Evolutionary conservation across 2,888 invertebrate species (phyloP).

Genomic region (Galeruca laticollis): DNA sequence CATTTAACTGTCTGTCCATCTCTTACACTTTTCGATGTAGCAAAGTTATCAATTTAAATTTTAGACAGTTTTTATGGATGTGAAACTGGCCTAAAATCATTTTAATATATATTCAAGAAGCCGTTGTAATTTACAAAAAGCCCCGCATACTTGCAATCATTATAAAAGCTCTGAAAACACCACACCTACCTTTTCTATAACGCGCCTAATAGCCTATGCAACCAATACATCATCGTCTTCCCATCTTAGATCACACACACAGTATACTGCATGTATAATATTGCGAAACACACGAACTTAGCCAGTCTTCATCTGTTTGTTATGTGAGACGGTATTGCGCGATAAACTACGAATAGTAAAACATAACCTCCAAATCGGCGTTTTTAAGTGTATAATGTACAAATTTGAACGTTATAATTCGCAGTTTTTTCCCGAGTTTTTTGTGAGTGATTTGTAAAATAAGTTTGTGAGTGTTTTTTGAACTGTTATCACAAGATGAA

Average conservation of each 20-base stretch:
- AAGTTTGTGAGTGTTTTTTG: conserved; percentile 34
- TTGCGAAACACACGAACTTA: conserved; percentile 30
- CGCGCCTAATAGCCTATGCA: conserved; percentile 44
- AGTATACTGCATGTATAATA: neutral
- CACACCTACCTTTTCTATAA: conserved; percentile 34
- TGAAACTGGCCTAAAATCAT: conserved; percentile 6
- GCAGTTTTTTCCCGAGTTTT: conserved; percentile 29
- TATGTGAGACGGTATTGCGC: conserved; percentile 41
- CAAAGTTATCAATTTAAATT: too few species aligned
- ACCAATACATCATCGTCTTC: conserved; percentile 44
- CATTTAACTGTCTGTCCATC: too few species aligned
- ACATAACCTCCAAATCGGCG: conserved; percentile 46
- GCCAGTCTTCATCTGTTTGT: conserved; percentile 36
- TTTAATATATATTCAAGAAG: conserved; percentile 16
- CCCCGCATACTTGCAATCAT: conserved; percentile 43
- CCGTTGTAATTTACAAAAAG: conserved; percentile 38
- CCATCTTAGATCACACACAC: conserved; percentile 39
- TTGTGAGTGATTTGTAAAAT: conserved; percentile 37
- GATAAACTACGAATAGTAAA: conserved; percentile 20
- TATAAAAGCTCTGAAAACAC: conserved; percentile 43
- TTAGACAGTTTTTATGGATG: neutral
- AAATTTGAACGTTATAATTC: conserved; percentile 26
- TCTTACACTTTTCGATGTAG: too few species aligned
- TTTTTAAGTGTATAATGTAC: conserved; percentile 43
- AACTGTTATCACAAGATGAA: conserved; percentile 40